Evolutionary conservation across 2,113 vertebrate genomes (phyloP).

Genomic region (Rhea americana): DNA sequence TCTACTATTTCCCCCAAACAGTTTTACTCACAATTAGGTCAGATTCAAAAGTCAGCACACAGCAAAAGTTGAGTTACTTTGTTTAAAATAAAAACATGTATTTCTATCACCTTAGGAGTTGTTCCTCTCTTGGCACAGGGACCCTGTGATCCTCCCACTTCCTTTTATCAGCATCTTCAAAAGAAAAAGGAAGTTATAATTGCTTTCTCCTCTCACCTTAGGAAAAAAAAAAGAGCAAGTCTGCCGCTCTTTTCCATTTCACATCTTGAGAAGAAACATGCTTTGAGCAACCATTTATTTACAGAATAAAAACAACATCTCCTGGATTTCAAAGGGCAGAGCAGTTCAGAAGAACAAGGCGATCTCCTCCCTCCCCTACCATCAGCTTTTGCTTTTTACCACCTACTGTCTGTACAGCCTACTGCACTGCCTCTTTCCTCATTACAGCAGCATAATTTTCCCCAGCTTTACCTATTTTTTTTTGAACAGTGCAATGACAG

Average conservation of each 20-base stretch:
- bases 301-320: slow-evolving; percentile 15
- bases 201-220: slow-evolving; percentile 21
- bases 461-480: not conserved
- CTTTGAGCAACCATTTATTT: slow-evolving; percentile 40
- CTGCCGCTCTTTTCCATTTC: not conserved
- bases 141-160: slow-evolving; percentile 59
- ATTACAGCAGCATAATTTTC: accelerated
- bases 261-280: not conserved
- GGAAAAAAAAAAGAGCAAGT: not conserved
- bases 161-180: slow-evolving; percentile 68
- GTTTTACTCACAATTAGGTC: slow-evolving; percentile 41
- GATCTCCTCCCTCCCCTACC: not conserved
- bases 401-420: not conserved
- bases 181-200: slow-evolving; percentile 51
- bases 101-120: slow-evolving; percentile 49
- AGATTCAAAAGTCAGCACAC: not conserved
- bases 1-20: not conserved
- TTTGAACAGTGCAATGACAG: accelerated
- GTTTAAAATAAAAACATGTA: slow-evolving; percentile 30
- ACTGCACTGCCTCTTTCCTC: not conserved
- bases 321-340: slow-evolving; percentile 22
- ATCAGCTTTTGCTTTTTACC: not conserved
- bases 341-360: not conserved
- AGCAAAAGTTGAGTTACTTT: slow-evolving; percentile 4
- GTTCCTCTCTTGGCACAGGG: slow-evolving; percentile 17